phyloP scores from a whole-genome alignment of 2,797 vertebrate genomes.

The Australoheros facetus region DNA sequence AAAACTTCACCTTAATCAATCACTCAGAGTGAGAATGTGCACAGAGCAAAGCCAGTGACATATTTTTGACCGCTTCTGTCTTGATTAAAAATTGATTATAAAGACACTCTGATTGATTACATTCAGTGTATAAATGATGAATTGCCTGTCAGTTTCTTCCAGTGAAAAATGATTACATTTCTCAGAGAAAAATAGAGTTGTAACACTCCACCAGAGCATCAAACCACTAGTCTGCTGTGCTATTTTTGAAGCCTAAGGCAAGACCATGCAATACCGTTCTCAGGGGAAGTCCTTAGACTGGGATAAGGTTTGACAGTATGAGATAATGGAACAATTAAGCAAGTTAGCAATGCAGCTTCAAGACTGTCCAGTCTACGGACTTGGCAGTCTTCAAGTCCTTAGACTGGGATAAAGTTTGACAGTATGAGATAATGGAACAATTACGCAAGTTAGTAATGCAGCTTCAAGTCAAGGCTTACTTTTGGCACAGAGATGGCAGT shows the following conservation, averaged over 20 bases:
- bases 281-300: constrained; percentile 33
- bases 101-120: constrained; percentile 36
- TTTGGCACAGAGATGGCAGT: background rate
- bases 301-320: constrained; percentile 23
- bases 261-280: constrained; percentile 39
- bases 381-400: constrained; percentile 14
- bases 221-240: constrained; percentile 27
- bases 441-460: constrained; percentile 38
- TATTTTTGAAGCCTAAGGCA: constrained; percentile 36
- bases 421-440: constrained; percentile 25
- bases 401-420: constrained; percentile 18
- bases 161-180: constrained; percentile 31
- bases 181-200: constrained; percentile 20
- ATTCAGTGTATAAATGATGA: constrained; percentile 24
- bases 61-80: constrained; percentile 30
- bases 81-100: constrained; percentile 25
- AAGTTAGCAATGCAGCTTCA: constrained; percentile 30
- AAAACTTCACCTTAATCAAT: constrained; percentile 2
- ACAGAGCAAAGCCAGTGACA: background rate
- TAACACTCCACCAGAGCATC: constrained; percentile 27
- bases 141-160: constrained; percentile 12
- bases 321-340: constrained; percentile 30
- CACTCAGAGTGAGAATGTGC: constrained; percentile 1
- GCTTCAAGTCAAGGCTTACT: background rate
- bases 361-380: background rate